Base-by-base conservation (phyloP, 2,888 invertebrate genomes). In the Cheiracanthium punctorium region DNA sequence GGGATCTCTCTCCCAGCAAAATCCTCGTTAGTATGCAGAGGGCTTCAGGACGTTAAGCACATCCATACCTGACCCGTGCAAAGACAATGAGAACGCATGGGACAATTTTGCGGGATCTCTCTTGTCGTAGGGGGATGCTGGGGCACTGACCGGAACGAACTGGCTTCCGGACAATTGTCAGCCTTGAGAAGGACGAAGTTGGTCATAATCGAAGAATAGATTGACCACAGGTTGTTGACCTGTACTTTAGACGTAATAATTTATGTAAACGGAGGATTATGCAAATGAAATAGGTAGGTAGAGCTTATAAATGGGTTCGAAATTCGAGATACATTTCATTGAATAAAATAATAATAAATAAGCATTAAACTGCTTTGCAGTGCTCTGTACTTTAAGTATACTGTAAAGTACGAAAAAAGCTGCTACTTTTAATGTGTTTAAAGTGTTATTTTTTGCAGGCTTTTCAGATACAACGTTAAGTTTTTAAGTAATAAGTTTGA, bases 111-210 rank as follows among this genome's bases (percentile, higher is more conserved):
- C 67, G 28, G 8, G 64, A 29, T 32, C 2, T 28, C 65, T 71
- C 33, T 82, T 82, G 75, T 75, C 75, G 65, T 75, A 77, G 82
- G 76, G 82, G 64, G 82, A 82, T 64, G 67, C n/a, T 12, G 52
- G 76, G 70, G 71, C 82, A 72, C 58, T 79, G 84, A 84, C 84
- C 84, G 84, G 84, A 84, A 84, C 84, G 79, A 41, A 79, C 37
- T 24, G 24, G 72, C 84, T 84, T 84, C 84, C 84, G 84, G 73
- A 84, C 79, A 79, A 84, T 82, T 82, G 82, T 82, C 82, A 77
- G 71, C 76, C 71, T 72, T 76, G 41, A 29, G 76, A 71, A 77
- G 82, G 82, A 64, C 82, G 48, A 70, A 75, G 69, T 30, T 64
- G 32, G 30, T 43, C 73, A 32, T 43, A 81, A 81, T 52, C 70